Evolutionary conservation across 2,797 vertebrate genomes (phyloP).

Genomic region (Lindbergichthys nudifrons): DNA sequence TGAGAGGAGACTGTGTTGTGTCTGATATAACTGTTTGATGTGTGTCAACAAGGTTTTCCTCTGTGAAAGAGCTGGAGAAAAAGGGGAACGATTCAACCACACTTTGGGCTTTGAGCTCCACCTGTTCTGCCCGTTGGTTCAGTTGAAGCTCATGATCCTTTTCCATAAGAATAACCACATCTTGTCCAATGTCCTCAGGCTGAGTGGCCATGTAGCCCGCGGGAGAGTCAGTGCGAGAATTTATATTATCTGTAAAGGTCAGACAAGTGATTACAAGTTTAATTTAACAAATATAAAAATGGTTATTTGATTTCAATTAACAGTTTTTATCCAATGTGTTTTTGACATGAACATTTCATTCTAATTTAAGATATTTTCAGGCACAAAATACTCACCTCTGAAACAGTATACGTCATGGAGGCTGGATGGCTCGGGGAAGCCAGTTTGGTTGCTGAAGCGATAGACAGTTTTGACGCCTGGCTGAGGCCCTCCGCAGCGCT

Average conservation of each 20-base stretch:
- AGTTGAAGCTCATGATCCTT: slow-evolving; percentile 87
- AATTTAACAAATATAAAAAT: not conserved
- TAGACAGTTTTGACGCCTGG: slow-evolving; percentile 95
- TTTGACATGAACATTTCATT: not conserved
- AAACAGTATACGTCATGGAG: slow-evolving; percentile 94
- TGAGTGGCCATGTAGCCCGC: slow-evolving; percentile 75
- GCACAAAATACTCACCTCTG: slow-evolving; percentile 82
- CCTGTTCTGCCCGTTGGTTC: slow-evolving; percentile 76
- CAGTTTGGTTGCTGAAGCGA: slow-evolving; percentile 93
- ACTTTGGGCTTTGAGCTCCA: slow-evolving; percentile 90
- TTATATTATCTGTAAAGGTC: slow-evolving; percentile 62
- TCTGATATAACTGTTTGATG: slow-evolving; percentile 40
- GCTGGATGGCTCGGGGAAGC: slow-evolving; percentile 90
- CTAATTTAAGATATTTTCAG: not conserved
- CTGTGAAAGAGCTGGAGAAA: slow-evolving; percentile 53
- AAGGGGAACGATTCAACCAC: slow-evolving; percentile 87
- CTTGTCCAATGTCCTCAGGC: slow-evolving; percentile 77
- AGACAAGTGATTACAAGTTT: slow-evolving; percentile 7
- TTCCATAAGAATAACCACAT: slow-evolving; percentile 88
- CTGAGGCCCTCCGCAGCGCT: slow-evolving; percentile 90
- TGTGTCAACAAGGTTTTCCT: slow-evolving; percentile 48
- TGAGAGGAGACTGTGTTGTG: slow-evolving; percentile 46
- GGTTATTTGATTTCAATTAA: not conserved
- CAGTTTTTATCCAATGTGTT: not conserved
- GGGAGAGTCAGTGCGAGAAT: slow-evolving; percentile 75